These are phyloP conservation scores for Oligia fasciuncula DNA, from an alignment of 2,888 invertebrate species.

Conservation along the genomic window DNA sequence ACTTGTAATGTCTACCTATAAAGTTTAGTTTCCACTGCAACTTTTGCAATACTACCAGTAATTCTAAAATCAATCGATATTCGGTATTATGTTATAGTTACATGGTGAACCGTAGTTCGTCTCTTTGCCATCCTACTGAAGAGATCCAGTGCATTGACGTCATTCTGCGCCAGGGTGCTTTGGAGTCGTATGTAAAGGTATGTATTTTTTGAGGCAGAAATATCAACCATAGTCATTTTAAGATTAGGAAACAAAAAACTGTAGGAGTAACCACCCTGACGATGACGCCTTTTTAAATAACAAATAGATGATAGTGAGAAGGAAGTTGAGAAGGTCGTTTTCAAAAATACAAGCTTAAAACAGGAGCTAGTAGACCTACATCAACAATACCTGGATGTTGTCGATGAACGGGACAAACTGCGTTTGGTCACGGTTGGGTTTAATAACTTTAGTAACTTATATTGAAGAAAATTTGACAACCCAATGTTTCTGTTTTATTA, in stretches of 20 bases:
- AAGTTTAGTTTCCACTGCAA: not conserved
- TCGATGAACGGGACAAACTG: not conserved
- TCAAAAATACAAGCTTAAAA: not conserved
- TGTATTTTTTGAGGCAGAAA: not conserved
- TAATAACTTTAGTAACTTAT: not conserved
- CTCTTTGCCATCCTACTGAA: slow-evolving; percentile 87
- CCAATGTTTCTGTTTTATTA: slow-evolving; percentile 72
- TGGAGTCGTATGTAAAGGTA: slow-evolving; percentile 90
- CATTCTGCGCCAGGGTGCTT: slow-evolving; percentile 93
- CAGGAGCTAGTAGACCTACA: not conserved
- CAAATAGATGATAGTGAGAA: not conserved
- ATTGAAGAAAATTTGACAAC: not conserved
- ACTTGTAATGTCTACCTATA: not conserved
- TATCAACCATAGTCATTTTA: not conserved
- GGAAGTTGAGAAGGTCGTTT: not conserved
- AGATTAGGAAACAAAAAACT: not conserved
- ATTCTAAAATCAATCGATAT: slow-evolving; percentile 6
- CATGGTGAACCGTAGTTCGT: slow-evolving; percentile 79
- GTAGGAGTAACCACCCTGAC: not conserved
- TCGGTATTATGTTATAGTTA: slow-evolving; percentile 73
- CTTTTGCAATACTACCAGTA: not conserved
- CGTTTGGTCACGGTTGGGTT: not conserved
- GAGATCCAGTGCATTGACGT: slow-evolving; percentile 96
- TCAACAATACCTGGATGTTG: not conserved
- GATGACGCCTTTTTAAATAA: not conserved